phyloP scores from a whole-genome alignment of 2,888 invertebrate species.

The Patella ulyssiponensis region DNA sequence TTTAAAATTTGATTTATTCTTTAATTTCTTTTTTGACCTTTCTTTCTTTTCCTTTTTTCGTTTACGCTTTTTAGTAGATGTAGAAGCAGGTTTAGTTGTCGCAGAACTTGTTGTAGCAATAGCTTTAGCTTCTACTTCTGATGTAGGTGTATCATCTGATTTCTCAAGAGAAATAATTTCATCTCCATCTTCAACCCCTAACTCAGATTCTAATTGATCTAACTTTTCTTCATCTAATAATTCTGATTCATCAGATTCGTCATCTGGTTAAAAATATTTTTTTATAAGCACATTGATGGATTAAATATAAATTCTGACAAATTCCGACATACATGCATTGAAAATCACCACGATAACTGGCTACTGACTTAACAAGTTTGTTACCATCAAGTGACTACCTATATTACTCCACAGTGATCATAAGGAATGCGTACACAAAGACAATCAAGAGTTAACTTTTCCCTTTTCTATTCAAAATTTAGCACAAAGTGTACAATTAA shows the following conservation, averaged over 20 bases:
- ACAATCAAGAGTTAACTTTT: no score
- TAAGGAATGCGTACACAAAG: no score
- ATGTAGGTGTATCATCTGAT: constrained; percentile 34
- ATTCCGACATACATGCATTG: no score
- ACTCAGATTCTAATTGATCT: constrained; percentile 27
- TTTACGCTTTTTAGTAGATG: not conserved
- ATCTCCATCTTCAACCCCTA: constrained; percentile 26
- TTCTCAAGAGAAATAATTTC: constrained; percentile 44
- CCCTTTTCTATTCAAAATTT: no score
- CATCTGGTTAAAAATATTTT: not conserved
- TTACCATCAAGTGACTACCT: no score
- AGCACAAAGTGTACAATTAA: no score
- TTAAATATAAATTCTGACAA: no score
- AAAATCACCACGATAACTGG: no score
- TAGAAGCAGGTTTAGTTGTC: not conserved
- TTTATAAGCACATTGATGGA: no score
- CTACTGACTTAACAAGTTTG: no score
- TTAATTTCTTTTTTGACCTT: constrained; percentile 48
- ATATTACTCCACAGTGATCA: no score
- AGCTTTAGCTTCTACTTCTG: constrained; percentile 23
- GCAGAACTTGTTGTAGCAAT: constrained; percentile 4
- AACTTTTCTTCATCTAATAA: constrained; percentile 27
- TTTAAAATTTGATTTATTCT: constrained; percentile 44
- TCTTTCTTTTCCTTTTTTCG: constrained; percentile 36
- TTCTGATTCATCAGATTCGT: constrained; percentile 18